Evolutionary conservation across 2,888 invertebrate genomes (phyloP).

Genomic region (Rhagonycha lutea): DNA sequence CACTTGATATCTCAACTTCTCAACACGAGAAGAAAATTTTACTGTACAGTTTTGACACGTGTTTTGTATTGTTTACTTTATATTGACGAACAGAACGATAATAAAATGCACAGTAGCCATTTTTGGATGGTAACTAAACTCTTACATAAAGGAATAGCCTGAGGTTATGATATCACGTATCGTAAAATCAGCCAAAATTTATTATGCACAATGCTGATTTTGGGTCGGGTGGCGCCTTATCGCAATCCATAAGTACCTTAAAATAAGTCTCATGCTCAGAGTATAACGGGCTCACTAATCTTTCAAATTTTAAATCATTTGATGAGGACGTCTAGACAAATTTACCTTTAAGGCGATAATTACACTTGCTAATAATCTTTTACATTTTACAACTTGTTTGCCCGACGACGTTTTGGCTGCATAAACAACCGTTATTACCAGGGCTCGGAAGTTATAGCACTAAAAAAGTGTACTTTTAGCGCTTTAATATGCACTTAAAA

Average conservation of each 20-base stretch:
- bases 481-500: too few species aligned
- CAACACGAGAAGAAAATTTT: background rate
- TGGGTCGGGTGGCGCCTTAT: background rate
- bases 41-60: background rate
- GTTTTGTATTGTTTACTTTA: background rate
- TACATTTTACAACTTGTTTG: background rate
- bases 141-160: background rate
- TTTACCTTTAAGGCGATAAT: background rate
- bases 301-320: background rate
- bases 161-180: background rate
- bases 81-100: background rate
- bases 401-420: background rate
- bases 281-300: background rate
- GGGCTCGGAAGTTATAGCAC: too few species aligned
- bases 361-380: background rate
- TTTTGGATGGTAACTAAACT: background rate
- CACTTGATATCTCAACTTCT: background rate
- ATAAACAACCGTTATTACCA: background rate
- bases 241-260: background rate
- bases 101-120: background rate
- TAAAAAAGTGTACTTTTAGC: too few species aligned
- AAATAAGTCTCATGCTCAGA: too few species aligned
- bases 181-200: background rate
- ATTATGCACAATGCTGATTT: too few species aligned
- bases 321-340: background rate